Conservation (phyloP, 1,140 invertebrate species). For the Dendrolimus kikuchii region DNA sequence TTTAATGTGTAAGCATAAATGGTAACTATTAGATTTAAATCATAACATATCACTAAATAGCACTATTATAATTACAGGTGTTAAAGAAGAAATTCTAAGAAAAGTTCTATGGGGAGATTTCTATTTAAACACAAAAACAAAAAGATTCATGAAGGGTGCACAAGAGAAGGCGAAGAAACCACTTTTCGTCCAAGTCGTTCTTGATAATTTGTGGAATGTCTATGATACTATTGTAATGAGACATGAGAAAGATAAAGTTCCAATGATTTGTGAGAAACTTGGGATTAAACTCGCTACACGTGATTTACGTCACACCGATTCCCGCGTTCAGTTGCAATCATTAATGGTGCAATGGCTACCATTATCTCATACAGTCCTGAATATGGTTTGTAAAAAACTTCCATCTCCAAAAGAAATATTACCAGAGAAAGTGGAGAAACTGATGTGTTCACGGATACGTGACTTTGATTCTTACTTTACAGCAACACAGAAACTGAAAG, state of each 20-base stretch:
- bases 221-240: constrained; percentile 87
- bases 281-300: constrained; percentile 83
- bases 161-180: constrained; percentile 96
- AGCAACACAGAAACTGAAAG: constrained; percentile 83
- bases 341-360: constrained; percentile 93
- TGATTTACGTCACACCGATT: constrained; percentile 86
- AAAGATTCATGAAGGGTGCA: constrained; percentile 91
- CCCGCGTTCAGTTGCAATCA: constrained; percentile 83
- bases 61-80: constrained; percentile 43
- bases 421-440: constrained; percentile 81
- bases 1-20: too few species aligned
- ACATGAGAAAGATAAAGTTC: constrained; percentile 87
- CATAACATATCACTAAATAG: background rate
- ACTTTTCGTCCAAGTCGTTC: constrained; percentile 94
- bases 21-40: too few species aligned
- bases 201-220: constrained; percentile 95
- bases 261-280: constrained; percentile 87
- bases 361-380: constrained; percentile 83
- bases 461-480: constrained; percentile 80
- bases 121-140: constrained; percentile 91
- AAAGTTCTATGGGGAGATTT: constrained; percentile 97
- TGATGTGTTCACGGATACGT: constrained; percentile 80
- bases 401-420: constrained; percentile 87
- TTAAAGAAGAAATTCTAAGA: constrained; percentile 76
- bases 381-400: constrained; percentile 86